A percentile compares a stretch with the other conserved stretches of the same genome.
Conservation (phyloP, 1,140 invertebrate species). For the Pseudoatta argentina region DNA sequence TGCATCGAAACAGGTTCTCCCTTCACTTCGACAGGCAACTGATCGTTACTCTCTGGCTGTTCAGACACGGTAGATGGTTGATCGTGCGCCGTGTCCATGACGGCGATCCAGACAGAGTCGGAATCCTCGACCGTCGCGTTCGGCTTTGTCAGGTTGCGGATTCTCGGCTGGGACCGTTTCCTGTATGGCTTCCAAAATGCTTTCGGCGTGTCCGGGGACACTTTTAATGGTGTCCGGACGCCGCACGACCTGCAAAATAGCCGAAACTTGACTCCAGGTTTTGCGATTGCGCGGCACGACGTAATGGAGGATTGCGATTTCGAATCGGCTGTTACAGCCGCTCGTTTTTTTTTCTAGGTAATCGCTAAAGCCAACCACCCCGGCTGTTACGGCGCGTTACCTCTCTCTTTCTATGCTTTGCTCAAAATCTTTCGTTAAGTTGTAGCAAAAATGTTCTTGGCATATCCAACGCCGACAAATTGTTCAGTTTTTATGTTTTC, state of each 20-base stretch:
- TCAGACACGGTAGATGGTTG: constrained; percentile 46
- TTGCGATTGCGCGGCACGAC: constrained; percentile 40
- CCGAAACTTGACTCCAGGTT: constrained; percentile 80
- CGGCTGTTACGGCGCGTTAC: constrained; percentile 25
- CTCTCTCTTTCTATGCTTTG: constrained; percentile 32
- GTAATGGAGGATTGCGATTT: constrained; percentile 52
- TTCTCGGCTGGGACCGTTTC: constrained; percentile 52
- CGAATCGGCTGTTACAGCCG: constrained; percentile 44
- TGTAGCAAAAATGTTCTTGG: constrained; percentile 12
- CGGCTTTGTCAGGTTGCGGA: constrained; percentile 43
- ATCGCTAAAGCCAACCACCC: constrained; percentile 61
- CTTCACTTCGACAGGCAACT: constrained; percentile 14
- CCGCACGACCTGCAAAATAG: constrained; percentile 83
- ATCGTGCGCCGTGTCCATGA: constrained; percentile 64
- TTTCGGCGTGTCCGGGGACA: constrained; percentile 79
- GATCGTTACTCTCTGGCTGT: constrained; percentile 56
- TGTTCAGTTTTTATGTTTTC: constrained; percentile 18
- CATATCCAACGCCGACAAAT: constrained; percentile 7
- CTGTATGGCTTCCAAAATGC: constrained; percentile 75
- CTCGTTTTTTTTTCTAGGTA: constrained; percentile 55
- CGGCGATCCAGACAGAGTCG: constrained; percentile 71
- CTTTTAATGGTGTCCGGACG: constrained; percentile 77
- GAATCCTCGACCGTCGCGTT: constrained; percentile 39
- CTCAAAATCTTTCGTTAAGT: constrained; percentile 23
- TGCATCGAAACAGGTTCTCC: constrained; percentile 13